Conservation (phyloP, 2,888 invertebrate genomes). For the Euphydryas editha region DNA sequence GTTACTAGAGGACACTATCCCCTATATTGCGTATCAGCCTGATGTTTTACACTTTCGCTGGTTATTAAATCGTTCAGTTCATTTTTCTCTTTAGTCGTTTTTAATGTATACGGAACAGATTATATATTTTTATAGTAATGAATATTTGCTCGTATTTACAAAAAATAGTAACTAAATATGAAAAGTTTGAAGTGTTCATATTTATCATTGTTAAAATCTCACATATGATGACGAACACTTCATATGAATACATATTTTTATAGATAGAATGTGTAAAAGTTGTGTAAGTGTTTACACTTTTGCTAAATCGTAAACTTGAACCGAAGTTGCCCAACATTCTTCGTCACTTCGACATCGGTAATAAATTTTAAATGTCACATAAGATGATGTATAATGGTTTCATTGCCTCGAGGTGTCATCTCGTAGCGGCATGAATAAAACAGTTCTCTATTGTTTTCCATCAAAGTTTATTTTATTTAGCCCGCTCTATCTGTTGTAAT, state of each 20-base stretch:
- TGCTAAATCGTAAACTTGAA: constrained; percentile 50
- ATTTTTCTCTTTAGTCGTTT: too few relatives aligned
- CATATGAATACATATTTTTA: constrained; percentile 4
- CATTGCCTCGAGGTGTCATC: constrained; percentile 62
- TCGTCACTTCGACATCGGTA: constrained; percentile 68
- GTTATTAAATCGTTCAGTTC: too few relatives aligned
- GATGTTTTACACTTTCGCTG: too few relatives aligned
- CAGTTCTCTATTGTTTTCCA: constrained; percentile 33
- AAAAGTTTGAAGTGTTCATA: not conserved
- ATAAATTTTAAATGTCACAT: constrained; percentile 77
- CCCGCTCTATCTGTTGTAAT: constrained; percentile 33
- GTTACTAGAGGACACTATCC: too few relatives aligned
- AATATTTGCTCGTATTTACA: too few relatives aligned
- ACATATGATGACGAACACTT: not conserved
- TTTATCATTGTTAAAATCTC: not conserved
- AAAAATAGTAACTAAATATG: not conserved
- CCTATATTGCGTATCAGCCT: too few relatives aligned
- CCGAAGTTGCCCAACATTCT: constrained; percentile 57
- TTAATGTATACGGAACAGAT: too few relatives aligned
- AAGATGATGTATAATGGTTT: constrained; percentile 70
- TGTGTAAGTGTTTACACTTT: constrained; percentile 5
- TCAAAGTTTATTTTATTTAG: constrained; percentile 43
- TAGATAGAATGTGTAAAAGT: constrained; percentile 2
- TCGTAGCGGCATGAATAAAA: constrained; percentile 41
- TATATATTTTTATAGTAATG: too few relatives aligned